phyloP scores from a whole-genome alignment of 2,888 invertebrate species.

The Chrysolina americana region DNA sequence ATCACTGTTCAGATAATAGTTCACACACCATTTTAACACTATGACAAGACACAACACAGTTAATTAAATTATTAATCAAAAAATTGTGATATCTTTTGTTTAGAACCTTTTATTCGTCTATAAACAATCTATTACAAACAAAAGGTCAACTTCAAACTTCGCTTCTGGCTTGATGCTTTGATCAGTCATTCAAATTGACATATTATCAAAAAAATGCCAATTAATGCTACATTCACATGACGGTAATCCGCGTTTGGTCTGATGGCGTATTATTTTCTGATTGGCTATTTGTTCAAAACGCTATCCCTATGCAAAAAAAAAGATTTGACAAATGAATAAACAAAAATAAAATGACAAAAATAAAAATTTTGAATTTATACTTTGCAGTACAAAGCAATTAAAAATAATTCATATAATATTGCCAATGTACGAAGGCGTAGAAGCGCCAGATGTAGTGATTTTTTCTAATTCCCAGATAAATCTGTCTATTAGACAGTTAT shows the following conservation, averaged over 20 bases:
- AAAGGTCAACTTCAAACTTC: conserved; percentile 14
- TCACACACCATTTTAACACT: conserved; percentile 13
- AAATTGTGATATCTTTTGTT: not conserved
- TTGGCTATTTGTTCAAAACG: not conserved
- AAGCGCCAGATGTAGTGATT: too few relatives aligned
- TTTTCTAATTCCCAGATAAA: too few relatives aligned
- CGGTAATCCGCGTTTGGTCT: not conserved
- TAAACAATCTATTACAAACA: not conserved
- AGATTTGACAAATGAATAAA: too few relatives aligned
- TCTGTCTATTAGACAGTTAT: too few relatives aligned
- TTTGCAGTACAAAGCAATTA: too few relatives aligned
- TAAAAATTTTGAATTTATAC: too few relatives aligned
- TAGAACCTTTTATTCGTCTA: too few relatives aligned
- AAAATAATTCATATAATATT: too few relatives aligned
- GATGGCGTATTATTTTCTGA: not conserved
- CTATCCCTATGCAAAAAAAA: too few relatives aligned
- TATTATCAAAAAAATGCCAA: not conserved
- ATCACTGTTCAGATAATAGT: conserved; percentile 18
- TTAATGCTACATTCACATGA: not conserved
- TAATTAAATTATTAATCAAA: not conserved
- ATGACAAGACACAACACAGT: conserved; percentile 2
- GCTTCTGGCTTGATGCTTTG: not conserved
- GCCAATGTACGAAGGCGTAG: too few relatives aligned
- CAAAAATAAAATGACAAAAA: too few relatives aligned
- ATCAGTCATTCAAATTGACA: conserved; percentile 6